Conservation (phyloP, 2,113 vertebrate species). For the Petromus typicus region DNA sequence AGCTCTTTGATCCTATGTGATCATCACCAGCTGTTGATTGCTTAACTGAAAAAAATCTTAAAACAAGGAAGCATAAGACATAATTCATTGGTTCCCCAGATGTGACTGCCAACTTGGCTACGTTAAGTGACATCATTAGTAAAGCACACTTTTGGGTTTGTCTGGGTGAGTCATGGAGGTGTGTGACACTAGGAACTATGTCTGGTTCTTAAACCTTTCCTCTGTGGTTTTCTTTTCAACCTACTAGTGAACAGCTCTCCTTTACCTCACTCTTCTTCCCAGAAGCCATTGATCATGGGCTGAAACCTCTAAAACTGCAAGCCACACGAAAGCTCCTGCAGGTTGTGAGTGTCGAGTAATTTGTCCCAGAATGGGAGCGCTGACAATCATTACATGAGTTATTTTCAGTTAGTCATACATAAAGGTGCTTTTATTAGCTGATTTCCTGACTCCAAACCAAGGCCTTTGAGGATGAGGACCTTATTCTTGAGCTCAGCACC, state of each 20-base stretch:
- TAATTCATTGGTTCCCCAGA: background rate
- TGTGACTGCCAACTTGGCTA: background rate
- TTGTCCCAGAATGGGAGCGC: background rate
- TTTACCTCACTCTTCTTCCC: background rate
- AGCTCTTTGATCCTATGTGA: background rate
- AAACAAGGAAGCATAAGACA: background rate
- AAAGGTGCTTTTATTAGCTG: background rate
- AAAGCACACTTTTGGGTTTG: background rate
- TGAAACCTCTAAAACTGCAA: background rate
- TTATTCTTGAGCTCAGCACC: background rate
- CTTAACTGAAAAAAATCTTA: conserved; percentile 1
- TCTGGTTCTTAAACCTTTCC: background rate
- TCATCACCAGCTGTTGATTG: background rate
- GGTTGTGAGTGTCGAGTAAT: background rate
- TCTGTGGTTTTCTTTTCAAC: background rate
- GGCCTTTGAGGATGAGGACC: background rate
- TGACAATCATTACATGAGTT: background rate
- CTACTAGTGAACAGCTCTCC: background rate
- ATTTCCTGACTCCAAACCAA: background rate
- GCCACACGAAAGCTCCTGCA: background rate
- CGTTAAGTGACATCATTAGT: background rate
- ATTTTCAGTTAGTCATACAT: background rate
- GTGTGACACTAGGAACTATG: background rate
- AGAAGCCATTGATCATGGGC: background rate
- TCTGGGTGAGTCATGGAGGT: background rate